Conservation (phyloP, 2,113 vertebrate species). For the Macquaria ambigua region DNA sequence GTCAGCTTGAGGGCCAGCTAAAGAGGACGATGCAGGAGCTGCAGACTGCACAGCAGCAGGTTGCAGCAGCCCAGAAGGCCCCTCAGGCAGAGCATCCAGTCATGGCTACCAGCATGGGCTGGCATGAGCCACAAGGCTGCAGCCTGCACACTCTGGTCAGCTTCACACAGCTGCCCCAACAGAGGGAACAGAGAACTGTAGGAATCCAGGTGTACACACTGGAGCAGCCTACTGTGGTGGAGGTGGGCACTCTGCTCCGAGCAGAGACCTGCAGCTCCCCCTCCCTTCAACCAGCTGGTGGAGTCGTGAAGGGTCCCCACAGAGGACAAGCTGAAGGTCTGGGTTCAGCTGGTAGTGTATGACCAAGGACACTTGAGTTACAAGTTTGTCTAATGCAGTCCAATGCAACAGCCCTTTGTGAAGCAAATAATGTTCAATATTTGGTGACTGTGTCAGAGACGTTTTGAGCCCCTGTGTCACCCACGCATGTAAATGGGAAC, state of each 20-base stretch:
- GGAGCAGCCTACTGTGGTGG: slow-evolving; percentile 85
- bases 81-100: slow-evolving; percentile 79
- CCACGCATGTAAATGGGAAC: too few relatives aligned
- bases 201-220: slow-evolving; percentile 86
- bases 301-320: slow-evolving; percentile 39
- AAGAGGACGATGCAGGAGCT: slow-evolving; percentile 85
- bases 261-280: slow-evolving; percentile 79
- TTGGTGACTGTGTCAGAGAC: neutral
- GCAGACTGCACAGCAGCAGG: slow-evolving; percentile 75
- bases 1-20: slow-evolving; percentile 87
- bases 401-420: neutral
- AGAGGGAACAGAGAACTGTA: slow-evolving; percentile 84
- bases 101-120: slow-evolving; percentile 82
- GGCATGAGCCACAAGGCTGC: slow-evolving; percentile 79
- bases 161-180: slow-evolving; percentile 80
- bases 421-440: neutral
- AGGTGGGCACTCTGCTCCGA: slow-evolving; percentile 78
- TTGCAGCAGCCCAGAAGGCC: slow-evolving; percentile 44
- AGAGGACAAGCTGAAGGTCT: slow-evolving; percentile 79
- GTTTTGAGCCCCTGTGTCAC: neutral
- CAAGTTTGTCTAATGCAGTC: neutral
- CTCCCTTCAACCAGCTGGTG: slow-evolving; percentile 37
- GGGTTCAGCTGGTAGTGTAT: slow-evolving; percentile 33
- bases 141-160: slow-evolving; percentile 83
- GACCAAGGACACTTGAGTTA: neutral